Percentiles rank a stretch among this genome's conserved stretches.
These are phyloP conservation scores for Acanthosoma haemorrhoidale DNA, from an alignment of 2,888 invertebrate species.

Conservation along the genomic window DNA sequence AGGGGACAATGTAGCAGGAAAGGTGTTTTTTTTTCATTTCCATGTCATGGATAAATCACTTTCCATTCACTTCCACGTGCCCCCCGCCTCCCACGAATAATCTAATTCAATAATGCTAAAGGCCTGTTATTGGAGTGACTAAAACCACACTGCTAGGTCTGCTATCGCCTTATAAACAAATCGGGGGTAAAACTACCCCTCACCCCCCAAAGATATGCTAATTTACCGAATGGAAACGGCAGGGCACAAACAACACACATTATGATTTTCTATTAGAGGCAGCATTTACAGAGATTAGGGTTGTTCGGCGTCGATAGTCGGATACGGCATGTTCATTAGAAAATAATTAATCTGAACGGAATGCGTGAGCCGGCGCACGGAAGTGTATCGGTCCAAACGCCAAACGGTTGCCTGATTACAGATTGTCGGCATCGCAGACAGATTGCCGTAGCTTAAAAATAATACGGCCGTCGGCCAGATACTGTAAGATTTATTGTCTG, in stretches of 20 bases:
- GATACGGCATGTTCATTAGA: not conserved
- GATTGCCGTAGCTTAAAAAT: not conserved
- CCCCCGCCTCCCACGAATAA: not conserved
- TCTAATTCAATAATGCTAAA: slow-evolving; percentile 3
- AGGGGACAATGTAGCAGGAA: no score
- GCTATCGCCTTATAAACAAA: not conserved
- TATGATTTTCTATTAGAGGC: slow-evolving; percentile 8
- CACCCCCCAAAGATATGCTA: not conserved
- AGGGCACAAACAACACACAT: slow-evolving; percentile 6
- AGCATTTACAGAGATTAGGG: not conserved
- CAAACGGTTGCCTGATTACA: not conserved
- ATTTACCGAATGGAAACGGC: no score
- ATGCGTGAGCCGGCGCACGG: not conserved
- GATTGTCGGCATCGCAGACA: not conserved
- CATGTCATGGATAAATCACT: not conserved
- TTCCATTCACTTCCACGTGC: no score
- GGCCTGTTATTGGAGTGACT: not conserved
- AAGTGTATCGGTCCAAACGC: not conserved
- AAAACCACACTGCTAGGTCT: not conserved
- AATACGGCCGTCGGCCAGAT: no score
- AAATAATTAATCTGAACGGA: no score
- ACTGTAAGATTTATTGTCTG: no score
- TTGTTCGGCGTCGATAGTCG: not conserved
- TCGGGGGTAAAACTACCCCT: not conserved
- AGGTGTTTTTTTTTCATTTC: no score